Evolutionary conservation across 2,797 vertebrate species (phyloP), one percentile per base, ranked within the genome.

Genomic region (Ctenochaetus hawaiiensis): DNA sequence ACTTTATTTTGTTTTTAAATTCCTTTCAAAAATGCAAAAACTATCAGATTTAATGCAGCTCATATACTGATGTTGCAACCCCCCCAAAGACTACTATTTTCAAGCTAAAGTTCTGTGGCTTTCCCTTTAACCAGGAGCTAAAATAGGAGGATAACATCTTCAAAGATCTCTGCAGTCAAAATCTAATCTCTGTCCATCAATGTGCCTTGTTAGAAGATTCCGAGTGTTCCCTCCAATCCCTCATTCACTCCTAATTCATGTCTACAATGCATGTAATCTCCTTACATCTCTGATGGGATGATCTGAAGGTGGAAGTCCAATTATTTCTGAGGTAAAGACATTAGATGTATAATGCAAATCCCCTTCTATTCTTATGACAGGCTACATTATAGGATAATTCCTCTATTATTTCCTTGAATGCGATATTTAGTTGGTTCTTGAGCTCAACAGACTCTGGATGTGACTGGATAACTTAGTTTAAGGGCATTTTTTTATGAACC

Each of bases 301-400:
- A 93, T 88, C 70, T 82, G 49, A 73, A 78, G 59, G 71, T 81
- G 62, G 75, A 86, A 87, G 78, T 80, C 75, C 77, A 87, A 89
- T 90, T 90, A 93, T 84, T 86, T 80, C 64, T 58, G 57, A 73
- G 68, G 72, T 65, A 67, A 89, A 80, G 74, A 68, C 84, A 91
- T 91, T 90, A 82, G 14, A 83, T 22, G 41, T 83, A 77, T 77
- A 77, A 86, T 78, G 68, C 77, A 89, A 87, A 92, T 77, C 82
- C 57, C 47, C 43, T 78, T 72, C 61, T 56, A 57, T 81, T 77
- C 74, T 54, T 63, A 70, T 85, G 81, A 88, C 82, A 76, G 77
- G 80, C 34, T 62, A 80, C 63, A 80, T 80, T 87, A 86, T 58
- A 6, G 52, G 59, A 88, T 86, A 84, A 88, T 64, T 86, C 75